Conservation (phyloP, 2,113 vertebrate genomes). For the Chascanopsetta lugubris region DNA sequence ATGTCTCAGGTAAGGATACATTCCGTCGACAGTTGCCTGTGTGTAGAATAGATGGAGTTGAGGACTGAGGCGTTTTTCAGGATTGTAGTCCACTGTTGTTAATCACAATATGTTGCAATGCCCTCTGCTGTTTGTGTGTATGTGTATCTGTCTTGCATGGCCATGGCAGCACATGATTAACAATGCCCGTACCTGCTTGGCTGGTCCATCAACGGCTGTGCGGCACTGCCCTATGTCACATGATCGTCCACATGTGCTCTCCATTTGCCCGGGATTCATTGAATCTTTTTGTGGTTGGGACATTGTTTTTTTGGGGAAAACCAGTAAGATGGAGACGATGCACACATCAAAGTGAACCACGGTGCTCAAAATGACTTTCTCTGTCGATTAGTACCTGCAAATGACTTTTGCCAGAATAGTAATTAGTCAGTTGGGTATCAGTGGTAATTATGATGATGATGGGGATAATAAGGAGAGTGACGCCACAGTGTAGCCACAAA, state of each 20-base stretch:
- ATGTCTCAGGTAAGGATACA: no score
- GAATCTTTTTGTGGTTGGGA: slow-evolving; percentile 53
- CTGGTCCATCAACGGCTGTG: slow-evolving; percentile 65
- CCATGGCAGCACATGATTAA: slow-evolving; percentile 57
- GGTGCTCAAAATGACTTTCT: neutral
- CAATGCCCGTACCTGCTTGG: slow-evolving; percentile 65
- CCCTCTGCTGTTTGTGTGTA: slow-evolving; percentile 30
- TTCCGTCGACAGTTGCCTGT: no score
- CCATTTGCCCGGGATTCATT: slow-evolving; percentile 64
- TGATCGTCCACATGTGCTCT: slow-evolving; percentile 54
- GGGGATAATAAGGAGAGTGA: no score
- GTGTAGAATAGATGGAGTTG: neutral
- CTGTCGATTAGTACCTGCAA: neutral
- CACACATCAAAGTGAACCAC: slow-evolving; percentile 19
- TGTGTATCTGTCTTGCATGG: slow-evolving; percentile 71
- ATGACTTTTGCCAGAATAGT: neutral
- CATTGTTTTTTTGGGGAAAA: slow-evolving; percentile 30
- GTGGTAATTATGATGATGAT: no score
- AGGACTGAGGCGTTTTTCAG: neutral
- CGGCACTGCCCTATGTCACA: slow-evolving; percentile 65
- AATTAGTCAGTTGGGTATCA: neutral
- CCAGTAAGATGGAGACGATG: slow-evolving; percentile 44
- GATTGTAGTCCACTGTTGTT: neutral
- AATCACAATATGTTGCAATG: slow-evolving; percentile 4
- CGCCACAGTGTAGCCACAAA: no score